phyloP scores from a whole-genome alignment of 2,888 invertebrate genomes.

The Melikaiella ostensackeni region DNA sequence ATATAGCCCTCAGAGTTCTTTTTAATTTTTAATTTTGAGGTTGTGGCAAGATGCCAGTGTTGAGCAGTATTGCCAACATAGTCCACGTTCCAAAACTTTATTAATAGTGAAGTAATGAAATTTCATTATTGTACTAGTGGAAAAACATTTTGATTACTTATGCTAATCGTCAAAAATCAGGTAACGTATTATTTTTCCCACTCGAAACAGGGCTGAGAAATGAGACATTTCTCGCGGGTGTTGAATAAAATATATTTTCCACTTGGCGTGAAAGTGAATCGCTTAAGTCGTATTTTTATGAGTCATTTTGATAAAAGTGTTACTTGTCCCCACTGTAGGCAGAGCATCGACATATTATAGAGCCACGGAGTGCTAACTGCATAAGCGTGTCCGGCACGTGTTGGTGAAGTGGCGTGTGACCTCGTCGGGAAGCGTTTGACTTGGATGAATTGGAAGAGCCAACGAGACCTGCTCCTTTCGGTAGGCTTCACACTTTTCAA shows the following conservation, averaged over 20 bases:
- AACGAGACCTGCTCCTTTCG: not conserved
- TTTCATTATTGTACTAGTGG: no score
- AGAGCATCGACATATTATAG: not conserved
- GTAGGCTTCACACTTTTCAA: slow-evolving; percentile 1
- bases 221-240: no score
- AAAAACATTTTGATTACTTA: no score
- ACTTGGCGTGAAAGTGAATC: not conserved
- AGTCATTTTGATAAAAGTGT: not conserved
- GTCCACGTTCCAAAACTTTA: no score
- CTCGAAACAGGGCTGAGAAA: no score
- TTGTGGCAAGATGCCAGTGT: no score
- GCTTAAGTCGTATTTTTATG: not conserved
- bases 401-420: not conserved
- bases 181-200: no score
- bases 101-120: no score
- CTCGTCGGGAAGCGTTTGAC: not conserved
- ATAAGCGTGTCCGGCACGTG: not conserved
- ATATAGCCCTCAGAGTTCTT: no score
- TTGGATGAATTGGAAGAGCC: not conserved
- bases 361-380: not conserved
- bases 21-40: no score
- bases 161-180: no score
- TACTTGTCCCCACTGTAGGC: not conserved
- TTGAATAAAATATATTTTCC: not conserved
- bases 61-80: no score